These are phyloP conservation scores for Chloroceryle amazona DNA, from an alignment of 2,797 vertebrate species.

Conservation along the genomic window DNA sequence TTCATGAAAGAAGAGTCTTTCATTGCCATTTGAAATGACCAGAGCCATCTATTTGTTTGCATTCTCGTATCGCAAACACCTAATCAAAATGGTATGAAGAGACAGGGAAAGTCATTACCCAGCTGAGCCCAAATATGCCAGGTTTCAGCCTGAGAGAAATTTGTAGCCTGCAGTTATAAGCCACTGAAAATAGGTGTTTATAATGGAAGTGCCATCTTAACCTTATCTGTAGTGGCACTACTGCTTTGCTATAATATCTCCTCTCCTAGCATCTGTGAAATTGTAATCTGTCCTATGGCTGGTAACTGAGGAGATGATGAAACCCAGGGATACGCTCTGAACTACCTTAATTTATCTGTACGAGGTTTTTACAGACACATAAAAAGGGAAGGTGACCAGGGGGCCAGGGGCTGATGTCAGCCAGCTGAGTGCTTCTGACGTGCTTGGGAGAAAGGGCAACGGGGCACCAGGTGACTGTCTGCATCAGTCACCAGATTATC, in stretches of 20 bases:
- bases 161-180: constrained; percentile 46
- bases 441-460: not conserved
- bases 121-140: constrained; percentile 15
- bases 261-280: constrained; percentile 62
- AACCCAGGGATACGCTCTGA: constrained; percentile 36
- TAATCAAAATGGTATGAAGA: constrained; percentile 29
- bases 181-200: constrained; percentile 38
- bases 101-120: constrained; percentile 27
- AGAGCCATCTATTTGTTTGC: not conserved
- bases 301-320: constrained; percentile 48
- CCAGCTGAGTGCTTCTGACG: not conserved
- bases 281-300: constrained; percentile 46
- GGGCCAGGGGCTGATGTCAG: not conserved
- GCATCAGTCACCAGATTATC: not conserved
- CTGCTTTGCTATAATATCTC: constrained; percentile 45
- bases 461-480: not conserved
- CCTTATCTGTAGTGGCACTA: constrained; percentile 55
- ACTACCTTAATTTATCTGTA: constrained; percentile 53
- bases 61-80: not conserved
- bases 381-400: not conserved
- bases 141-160: constrained; percentile 28
- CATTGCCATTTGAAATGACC: not conserved
- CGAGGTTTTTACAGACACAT: constrained; percentile 24
- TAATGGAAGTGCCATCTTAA: constrained; percentile 53
- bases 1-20: not conserved